These are phyloP conservation scores for Patiria miniata DNA, from an alignment of 35 echinoderm and acorn worm genomes.

Conservation along the genomic window DNA sequence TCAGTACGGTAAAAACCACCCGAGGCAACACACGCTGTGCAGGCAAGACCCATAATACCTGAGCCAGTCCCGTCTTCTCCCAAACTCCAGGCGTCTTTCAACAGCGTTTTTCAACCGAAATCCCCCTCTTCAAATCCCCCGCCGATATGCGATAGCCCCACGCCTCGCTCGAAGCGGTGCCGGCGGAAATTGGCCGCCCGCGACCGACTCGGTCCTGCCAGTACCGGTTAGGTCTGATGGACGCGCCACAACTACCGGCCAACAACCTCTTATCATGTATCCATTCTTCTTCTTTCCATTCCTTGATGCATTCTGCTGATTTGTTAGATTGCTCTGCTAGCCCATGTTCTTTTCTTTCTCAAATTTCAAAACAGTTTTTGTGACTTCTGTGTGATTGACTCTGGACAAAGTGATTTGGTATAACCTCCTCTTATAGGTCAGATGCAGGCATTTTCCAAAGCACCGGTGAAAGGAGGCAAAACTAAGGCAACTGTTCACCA, in stretches of 20 bases:
- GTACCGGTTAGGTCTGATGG: neutral
- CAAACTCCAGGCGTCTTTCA: neutral
- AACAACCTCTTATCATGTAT: constrained; percentile 5
- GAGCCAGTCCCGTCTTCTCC: too few species aligned
- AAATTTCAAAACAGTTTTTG: neutral
- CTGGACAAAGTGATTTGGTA: too few species aligned
- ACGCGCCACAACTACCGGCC: neutral
- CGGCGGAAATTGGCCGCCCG: constrained; percentile 22
- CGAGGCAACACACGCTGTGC: too few species aligned
- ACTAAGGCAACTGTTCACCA: too few species aligned
- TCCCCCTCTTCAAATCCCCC: neutral
- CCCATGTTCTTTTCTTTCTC: neutral
- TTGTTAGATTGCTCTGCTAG: too few species aligned
- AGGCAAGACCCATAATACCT: too few species aligned
- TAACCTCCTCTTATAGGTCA: too few species aligned
- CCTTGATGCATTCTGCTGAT: too few species aligned
- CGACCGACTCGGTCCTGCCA: neutral
- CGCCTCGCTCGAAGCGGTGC: constrained; percentile 21
- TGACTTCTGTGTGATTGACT: neutral
- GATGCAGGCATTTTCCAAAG: too few species aligned
- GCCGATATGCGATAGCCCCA: constrained; percentile 23
- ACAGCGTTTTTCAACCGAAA: neutral
- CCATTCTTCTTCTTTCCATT: neutral
- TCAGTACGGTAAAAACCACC: too few species aligned
- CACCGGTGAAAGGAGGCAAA: too few species aligned